These are phyloP conservation scores for Malacosoma neustria DNA, from an alignment of 2,888 invertebrate species.

Conservation along the genomic window DNA sequence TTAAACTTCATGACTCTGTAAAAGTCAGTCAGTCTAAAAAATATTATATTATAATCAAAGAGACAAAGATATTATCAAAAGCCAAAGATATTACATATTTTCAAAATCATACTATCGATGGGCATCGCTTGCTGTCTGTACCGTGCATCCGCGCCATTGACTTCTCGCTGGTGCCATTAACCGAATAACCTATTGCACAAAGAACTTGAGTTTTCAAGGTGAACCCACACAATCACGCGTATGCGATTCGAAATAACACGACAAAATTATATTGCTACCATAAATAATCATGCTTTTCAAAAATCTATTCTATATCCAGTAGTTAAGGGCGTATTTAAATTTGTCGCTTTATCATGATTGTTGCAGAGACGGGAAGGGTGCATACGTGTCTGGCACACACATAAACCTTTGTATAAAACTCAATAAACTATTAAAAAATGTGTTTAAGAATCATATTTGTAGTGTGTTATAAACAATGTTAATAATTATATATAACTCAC, in stretches of 20 bases:
- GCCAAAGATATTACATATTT: no score
- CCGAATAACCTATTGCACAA: constrained; percentile 76
- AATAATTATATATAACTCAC: neutral
- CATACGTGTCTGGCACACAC: constrained; percentile 57
- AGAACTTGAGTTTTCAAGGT: constrained; percentile 73
- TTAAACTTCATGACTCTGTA: no score
- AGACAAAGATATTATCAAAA: no score
- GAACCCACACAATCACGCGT: constrained; percentile 55
- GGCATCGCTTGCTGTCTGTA: constrained; percentile 39
- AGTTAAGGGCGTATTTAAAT: neutral
- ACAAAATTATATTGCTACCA: constrained; percentile 16
- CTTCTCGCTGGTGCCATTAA: constrained; percentile 70
- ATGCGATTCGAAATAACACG: constrained; percentile 62
- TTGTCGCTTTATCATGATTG: neutral
- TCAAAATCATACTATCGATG: no score
- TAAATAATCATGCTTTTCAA: neutral
- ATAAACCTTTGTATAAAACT: constrained; percentile 19
- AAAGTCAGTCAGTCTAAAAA: no score
- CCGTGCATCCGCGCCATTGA: constrained; percentile 67
- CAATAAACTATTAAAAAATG: constrained; percentile 18
- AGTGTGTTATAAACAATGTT: neutral
- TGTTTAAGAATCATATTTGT: constrained; percentile 1
- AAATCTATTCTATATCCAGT: neutral
- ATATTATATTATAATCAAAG: no score
- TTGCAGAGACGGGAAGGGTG: constrained; percentile 61